A percentile compares a stretch with the other conserved stretches of the same genome.
These are phyloP conservation scores for Pagrus major DNA, from an alignment of 2,113 vertebrate genomes.

Conservation along the genomic window DNA sequence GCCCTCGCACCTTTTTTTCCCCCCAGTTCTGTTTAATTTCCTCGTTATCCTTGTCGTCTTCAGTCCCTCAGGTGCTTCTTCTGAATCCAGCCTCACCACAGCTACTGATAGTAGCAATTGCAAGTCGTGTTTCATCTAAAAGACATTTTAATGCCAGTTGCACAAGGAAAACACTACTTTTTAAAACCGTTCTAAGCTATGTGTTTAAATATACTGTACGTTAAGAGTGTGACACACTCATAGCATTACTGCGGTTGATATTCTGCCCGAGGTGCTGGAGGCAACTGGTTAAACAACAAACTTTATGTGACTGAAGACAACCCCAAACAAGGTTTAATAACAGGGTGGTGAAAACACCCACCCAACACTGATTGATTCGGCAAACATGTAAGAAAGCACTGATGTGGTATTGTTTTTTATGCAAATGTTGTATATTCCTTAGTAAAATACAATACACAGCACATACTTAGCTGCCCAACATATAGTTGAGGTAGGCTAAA, in stretches of 20 bases:
- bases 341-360: not conserved
- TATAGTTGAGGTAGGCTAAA: conserved; percentile 20
- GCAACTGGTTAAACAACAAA: conserved; percentile 52
- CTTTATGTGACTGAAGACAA: not conserved
- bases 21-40: conserved; percentile 35
- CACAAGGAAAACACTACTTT: not conserved
- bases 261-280: conserved; percentile 14
- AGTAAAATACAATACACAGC: conserved; percentile 22
- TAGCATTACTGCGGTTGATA: not conserved
- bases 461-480: conserved; percentile 18
- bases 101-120: not conserved
- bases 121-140: not conserved
- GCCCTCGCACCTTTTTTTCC: conserved; percentile 30
- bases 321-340: not conserved
- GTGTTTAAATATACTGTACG: not conserved
- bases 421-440: not conserved
- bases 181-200: not conserved
- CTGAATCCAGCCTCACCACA: not conserved
- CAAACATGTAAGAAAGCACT: not conserved
- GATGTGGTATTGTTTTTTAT: not conserved
- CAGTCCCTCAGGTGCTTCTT: conserved; percentile 7
- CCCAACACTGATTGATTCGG: not conserved
- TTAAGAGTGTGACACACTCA: not conserved
- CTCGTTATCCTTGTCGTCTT: conserved; percentile 5
- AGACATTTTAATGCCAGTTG: not conserved